Evolutionary conservation across 2,797 vertebrate species (phyloP).

Genomic region (Gymnopithys bicolor): DNA sequence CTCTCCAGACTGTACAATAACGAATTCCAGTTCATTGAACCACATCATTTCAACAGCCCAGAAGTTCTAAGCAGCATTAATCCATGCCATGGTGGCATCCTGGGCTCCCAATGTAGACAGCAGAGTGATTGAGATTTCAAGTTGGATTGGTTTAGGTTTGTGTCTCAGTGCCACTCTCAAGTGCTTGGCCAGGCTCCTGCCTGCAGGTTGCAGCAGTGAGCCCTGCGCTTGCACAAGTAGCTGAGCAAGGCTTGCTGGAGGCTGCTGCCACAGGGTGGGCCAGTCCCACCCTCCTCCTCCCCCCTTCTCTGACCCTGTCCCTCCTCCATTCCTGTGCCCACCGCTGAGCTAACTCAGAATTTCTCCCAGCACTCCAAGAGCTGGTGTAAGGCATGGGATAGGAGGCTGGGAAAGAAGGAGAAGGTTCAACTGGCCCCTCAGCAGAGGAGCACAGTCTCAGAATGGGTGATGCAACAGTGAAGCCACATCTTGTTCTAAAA

Average conservation of each 20-base stretch:
- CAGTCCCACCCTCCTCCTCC: neutral
- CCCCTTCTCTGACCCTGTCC: neutral
- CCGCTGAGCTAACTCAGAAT: neutral
- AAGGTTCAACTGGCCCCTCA: neutral
- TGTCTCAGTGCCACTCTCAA: neutral
- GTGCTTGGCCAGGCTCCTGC: neutral
- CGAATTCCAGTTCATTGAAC: neutral
- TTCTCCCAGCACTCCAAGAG: neutral
- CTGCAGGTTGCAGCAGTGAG: neutral
- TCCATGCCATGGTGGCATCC: neutral
- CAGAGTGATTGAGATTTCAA: neutral
- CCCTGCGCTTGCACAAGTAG: neutral
- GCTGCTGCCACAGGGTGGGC: neutral
- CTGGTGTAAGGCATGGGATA: neutral
- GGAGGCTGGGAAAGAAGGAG: neutral
- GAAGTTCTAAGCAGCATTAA: neutral
- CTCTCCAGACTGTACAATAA: neutral
- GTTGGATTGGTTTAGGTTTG: neutral
- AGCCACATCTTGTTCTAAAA: neutral
- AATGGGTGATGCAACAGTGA: accelerated
- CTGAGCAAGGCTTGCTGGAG: neutral
- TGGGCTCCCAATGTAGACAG: accelerated
- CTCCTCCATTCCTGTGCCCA: neutral
- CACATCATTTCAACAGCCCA: neutral
- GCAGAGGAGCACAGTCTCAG: neutral